Evolutionary conservation across 1,140 invertebrate species (phyloP), one percentile per base, ranked within the genome.

Genomic region (Habropoda laboriosa): DNA sequence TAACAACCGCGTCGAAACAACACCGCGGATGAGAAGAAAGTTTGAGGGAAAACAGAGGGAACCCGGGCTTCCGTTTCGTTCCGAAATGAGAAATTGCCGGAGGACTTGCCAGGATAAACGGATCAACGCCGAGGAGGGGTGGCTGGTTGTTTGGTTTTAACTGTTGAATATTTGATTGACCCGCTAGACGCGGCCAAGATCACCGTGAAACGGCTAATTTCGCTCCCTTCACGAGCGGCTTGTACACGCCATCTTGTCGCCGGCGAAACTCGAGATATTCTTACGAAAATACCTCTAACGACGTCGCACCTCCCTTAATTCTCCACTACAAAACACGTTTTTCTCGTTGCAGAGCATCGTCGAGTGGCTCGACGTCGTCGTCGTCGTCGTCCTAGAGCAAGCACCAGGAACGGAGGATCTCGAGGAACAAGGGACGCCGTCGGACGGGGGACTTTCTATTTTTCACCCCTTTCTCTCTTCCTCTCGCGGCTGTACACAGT

Each of bases 1-100:
- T 58, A 81, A 81, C 53, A 73, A 82, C 74, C 80, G 74, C 60
- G 77, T 78, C 40, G 73, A 81, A 78, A 55, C 61, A 61, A 61
- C 75, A 66, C 70, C 55, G 30, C 70, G 47, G 42, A 45, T 72
- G 51, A 45, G 51, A 72, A 66, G 60, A 67, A 68, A 81, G 72
- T 80, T 82, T 30, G 53, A 13, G 38, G 42, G 64, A 64, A 57
- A 70, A 70, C 38, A 63, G 40, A 49, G 55, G 3, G n/a, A n/a
- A 55, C 18, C 32, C 7, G 13, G 45, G 5, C 45, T 64, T 55
- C 72, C 60, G 58, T 75, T 64, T 55, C 61, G 35, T 75, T 75
- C n/a, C 60, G 72, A 68, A 63, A 75, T 75, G 73, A 75, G 73
- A 75, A 66, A 75, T 55, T 64, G 60, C 73, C 38, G 60, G 73